Evolutionary conservation across 2,797 vertebrate species (phyloP).

Genomic region (Neosilurus mollespiculum): DNA sequence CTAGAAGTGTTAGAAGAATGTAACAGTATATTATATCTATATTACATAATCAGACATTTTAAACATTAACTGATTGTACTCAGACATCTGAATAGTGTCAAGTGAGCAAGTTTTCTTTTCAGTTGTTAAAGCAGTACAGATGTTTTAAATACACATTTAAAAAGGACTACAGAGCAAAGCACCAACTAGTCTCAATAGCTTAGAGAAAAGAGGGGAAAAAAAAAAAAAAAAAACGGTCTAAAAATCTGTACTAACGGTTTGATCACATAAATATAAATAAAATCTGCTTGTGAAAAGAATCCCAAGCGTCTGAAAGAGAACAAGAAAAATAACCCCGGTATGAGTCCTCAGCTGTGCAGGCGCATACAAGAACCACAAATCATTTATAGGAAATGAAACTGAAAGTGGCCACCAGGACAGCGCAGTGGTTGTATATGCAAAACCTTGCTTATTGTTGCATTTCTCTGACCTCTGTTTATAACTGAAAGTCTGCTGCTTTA

Average conservation of each 20-base stretch:
- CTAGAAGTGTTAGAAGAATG: background rate
- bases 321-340: background rate
- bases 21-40: too few relatives aligned
- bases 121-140: background rate
- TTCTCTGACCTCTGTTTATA: background rate
- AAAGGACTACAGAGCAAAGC: background rate
- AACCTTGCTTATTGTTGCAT: background rate
- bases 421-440: background rate
- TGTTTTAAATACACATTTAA: background rate
- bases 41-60: background rate
- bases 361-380: background rate
- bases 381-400: slow-evolving; percentile 1
- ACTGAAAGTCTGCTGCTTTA: background rate
- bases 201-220: too few relatives aligned
- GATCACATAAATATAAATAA: background rate
- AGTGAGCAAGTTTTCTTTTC: background rate
- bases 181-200: background rate
- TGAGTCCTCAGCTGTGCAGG: background rate
- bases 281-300: background rate
- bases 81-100: background rate
- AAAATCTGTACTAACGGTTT: background rate
- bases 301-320: background rate
- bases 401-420: slow-evolving; percentile 10
- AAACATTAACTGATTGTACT: background rate
- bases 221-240: background rate